These are phyloP conservation scores for Phylloscopus trochiloides DNA, from an alignment of 2,113 vertebrate genomes.

Conservation along the genomic window DNA sequence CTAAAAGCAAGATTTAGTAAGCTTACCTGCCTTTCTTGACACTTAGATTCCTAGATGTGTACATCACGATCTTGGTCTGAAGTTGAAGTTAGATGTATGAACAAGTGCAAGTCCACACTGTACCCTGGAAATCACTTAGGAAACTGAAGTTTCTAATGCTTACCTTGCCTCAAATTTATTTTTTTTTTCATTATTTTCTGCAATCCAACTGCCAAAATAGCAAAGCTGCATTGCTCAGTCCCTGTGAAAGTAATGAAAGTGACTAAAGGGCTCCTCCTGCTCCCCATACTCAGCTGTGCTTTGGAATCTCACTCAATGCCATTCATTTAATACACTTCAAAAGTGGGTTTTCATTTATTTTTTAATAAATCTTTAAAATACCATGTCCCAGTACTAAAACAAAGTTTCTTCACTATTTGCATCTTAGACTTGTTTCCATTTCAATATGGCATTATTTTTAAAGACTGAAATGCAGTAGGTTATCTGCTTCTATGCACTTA, in stretches of 20 bases:
- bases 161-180: accelerated
- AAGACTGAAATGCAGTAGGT: neutral
- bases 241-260: neutral
- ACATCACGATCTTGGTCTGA: neutral
- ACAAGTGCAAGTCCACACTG: neutral
- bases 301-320: neutral
- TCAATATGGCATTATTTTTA: neutral
- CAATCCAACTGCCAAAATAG: neutral
- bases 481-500: neutral
- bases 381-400: neutral
- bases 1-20: neutral
- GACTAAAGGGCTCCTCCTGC: neutral
- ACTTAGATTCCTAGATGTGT: neutral
- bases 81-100: neutral
- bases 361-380: neutral
- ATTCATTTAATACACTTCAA: neutral
- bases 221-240: neutral
- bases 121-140: neutral
- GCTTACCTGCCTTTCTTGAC: neutral
- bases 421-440: neutral
- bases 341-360: neutral
- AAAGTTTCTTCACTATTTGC: neutral
- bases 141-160: neutral
- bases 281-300: neutral
- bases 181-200: neutral